Conservation (phyloP, 2,113 vertebrate genomes). For the Pedetes capensis region DNA sequence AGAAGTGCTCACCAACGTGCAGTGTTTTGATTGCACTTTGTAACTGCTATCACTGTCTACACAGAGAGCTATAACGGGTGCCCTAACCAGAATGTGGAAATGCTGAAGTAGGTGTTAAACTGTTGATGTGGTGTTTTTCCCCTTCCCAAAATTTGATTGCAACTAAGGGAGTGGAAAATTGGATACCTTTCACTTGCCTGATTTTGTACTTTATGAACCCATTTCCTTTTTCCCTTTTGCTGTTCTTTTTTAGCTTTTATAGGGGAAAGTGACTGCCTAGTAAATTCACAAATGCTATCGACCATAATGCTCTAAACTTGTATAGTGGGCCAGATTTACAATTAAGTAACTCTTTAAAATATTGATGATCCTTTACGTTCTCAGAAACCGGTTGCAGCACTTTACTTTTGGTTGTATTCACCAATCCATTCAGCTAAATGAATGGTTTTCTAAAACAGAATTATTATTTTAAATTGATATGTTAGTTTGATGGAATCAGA, state of each 20-base stretch:
- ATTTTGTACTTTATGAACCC: conserved; percentile 48
- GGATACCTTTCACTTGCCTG: conserved; percentile 67
- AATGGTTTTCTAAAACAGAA: conserved; percentile 18
- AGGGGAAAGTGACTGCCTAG: conserved; percentile 47
- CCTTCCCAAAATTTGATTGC: conserved; percentile 43
- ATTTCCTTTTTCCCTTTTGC: conserved; percentile 46
- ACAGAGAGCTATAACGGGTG: neutral
- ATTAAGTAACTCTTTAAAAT: conserved; percentile 61
- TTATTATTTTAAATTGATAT: neutral
- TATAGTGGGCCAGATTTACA: conserved; percentile 62
- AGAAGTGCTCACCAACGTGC: conserved; percentile 22
- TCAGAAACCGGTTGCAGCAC: neutral
- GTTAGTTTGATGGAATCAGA: neutral
- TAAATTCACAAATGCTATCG: conserved; percentile 42
- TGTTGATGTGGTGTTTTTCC: conserved; percentile 42
- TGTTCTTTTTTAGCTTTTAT: conserved; percentile 49
- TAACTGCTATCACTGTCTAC: conserved; percentile 22
- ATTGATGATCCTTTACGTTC: conserved; percentile 55
- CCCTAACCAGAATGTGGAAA: conserved; percentile 39
- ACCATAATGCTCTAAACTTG: conserved; percentile 44
- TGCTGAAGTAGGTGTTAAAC: conserved; percentile 22
- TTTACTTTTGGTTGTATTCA: conserved; percentile 11
- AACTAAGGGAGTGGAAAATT: conserved; percentile 73
- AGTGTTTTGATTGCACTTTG: conserved; percentile 53
- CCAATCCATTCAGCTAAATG: neutral